Evolutionary conservation across 2,113 vertebrate genomes (phyloP).

Genomic region (Bos javanicus): DNA sequence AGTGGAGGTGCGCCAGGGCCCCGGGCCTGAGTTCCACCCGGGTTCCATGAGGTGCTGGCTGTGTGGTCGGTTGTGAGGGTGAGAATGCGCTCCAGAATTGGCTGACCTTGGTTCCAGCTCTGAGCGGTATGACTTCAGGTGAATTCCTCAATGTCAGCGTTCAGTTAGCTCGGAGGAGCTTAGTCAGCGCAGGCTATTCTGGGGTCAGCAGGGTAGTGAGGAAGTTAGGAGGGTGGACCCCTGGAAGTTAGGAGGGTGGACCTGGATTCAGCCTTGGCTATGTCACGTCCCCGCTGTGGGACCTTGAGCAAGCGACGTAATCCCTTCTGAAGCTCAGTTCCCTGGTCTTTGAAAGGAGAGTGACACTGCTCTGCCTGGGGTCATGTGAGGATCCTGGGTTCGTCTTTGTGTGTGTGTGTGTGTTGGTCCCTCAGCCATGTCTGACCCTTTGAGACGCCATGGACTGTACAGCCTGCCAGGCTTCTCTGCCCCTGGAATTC

Average conservation of each 20-base stretch:
- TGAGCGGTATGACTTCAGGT: background rate
- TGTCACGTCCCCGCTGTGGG: background rate
- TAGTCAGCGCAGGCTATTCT: background rate
- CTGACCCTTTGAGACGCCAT: background rate
- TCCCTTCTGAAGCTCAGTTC: background rate
- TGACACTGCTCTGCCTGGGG: background rate
- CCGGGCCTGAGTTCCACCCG: background rate
- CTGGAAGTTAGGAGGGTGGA: too few species aligned
- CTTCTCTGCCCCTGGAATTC: background rate
- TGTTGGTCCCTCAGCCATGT: background rate
- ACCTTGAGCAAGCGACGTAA: background rate
- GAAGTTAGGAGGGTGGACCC: background rate
- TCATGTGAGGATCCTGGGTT: background rate
- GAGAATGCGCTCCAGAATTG: fast-evolving
- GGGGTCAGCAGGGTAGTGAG: background rate
- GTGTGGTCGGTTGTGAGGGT: fast-evolving
- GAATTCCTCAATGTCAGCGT: background rate
- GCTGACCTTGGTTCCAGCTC: background rate
- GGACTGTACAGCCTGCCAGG: background rate
- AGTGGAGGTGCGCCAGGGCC: background rate
- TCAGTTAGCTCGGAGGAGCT: background rate
- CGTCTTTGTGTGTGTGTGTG: background rate
- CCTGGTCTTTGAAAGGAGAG: background rate
- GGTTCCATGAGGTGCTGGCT: background rate
- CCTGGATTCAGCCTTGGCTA: background rate